Base-by-base conservation (phyloP, 2,797 vertebrate species). In the Clarias fuscus region DNA sequence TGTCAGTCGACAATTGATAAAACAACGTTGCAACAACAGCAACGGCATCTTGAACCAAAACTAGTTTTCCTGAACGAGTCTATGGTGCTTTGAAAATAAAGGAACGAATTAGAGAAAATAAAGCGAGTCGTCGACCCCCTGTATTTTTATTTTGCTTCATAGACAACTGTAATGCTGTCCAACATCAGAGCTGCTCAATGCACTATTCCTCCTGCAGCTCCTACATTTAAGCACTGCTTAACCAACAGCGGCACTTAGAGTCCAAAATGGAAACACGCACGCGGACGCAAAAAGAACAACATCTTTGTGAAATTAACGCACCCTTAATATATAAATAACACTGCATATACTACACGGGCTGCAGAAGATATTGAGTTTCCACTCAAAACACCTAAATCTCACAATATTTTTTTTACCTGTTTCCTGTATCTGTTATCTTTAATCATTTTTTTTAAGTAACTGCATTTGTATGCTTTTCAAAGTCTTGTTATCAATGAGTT, bases 181-280 rank as follows among this genome's bases (percentile, higher is more conserved):
- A 33, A 33, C 7, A 58, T 30, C 15, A 18, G 4, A 33, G 27
- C 56, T 37, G 8, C 4, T 18, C 17, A 20, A 7, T 30, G n/a
- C 27, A 22, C 18, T 58, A 20, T 59, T 77, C 7, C 27, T 59
- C 75, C 15, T 5, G 8, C 27, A 77, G 75, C 5, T 5, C 18
- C 18, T 30, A 58, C 67, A 53, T 24, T 80, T 48, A 33, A 33
- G 15, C 84, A 85, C 22, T 33, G 73, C 33, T 88, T 83, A 67
- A 13, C 37, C 85, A 85, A 90, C 83, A 88, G 87, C 88, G 88
- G 82, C 87, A 76, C 89, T 85, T 65, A 85, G 75, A 86, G 87
- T 78, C 61, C 17, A 59, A 79, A 58, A 59, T 27, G 87, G 59
- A 79, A 86, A 56, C 59, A 30, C n/a, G 3, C 3, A 27, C 4